Evolutionary conservation across 1,140 invertebrate species (phyloP), one percentile per base, ranked within the genome.

Genomic region (Triops longicaudatus): DNA sequence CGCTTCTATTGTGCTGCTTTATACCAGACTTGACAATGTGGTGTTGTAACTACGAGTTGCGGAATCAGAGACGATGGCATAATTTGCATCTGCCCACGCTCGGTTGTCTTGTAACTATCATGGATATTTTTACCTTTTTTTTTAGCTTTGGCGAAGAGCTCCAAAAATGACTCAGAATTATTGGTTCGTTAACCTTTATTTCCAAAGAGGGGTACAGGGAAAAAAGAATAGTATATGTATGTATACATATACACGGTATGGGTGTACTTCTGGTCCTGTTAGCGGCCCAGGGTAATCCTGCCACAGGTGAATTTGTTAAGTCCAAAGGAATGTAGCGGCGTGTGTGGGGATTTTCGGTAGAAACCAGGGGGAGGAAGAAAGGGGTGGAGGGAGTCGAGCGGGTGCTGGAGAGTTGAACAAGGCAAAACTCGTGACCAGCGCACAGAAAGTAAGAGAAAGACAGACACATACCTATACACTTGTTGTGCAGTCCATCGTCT

Each of bases 271-370:
- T 63, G 14, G 50, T 63, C 10, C 50, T 63, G 17, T 63, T 22
- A 14, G 50, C 50, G 14, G 50, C 50, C 50, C 50, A 63, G 17
- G 17, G 3, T 63, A 63, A 63, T 63, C 10, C 50, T n/a, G 50
- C 50, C n/a, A 63, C 50, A 63, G 50, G 50, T 63, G 50, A 63
- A 63, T 63, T 63, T 63, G 50, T 63, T 63, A 63, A 63, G 50
- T 63, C 50, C 17, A 63, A 63, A n/a, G 50, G 50, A 63, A 63
- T 63, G 50, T 17, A 22, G 50, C 50, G 50, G 50, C n/a, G 50
- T 63, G 50, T 63, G 50, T 63, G 50, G 50, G 50, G 50, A 63
- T 6, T 37, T 37, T 37, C 31, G 31, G 31, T 37, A 37, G 31
- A 37, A 37, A 7, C 31, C 31, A 37, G 31, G 31, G 31, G 31